Conservation (phyloP, 1,140 invertebrate genomes). For the Drosophila nigrodunni region DNA sequence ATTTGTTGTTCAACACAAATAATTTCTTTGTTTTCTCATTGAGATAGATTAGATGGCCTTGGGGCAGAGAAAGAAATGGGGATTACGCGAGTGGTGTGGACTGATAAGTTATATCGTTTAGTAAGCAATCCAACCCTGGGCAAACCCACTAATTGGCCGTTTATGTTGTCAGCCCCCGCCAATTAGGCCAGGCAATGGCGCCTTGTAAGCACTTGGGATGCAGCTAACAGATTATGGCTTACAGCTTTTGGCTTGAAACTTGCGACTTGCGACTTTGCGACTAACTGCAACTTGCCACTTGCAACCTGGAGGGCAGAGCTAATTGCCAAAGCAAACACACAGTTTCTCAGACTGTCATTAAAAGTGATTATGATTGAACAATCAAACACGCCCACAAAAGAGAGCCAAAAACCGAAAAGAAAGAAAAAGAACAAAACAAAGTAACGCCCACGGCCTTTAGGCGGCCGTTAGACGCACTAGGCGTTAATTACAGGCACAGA, state of each 20-base stretch:
- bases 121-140: slow-evolving; percentile 2
- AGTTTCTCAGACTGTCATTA: slow-evolving; percentile 61
- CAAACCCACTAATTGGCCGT: slow-evolving; percentile 10
- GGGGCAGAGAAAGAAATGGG: not conserved
- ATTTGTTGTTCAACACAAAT: too few species aligned
- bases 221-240: not conserved
- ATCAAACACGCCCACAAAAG: slow-evolving; percentile 66
- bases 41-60: not conserved
- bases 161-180: slow-evolving; percentile 21
- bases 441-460: slow-evolving; percentile 36
- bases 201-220: slow-evolving; percentile 2
- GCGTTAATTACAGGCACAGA: slow-evolving; percentile 53
- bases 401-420: slow-evolving; percentile 8
- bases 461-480: slow-evolving; percentile 49
- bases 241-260: not conserved
- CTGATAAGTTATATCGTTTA: slow-evolving; percentile 12
- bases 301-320: slow-evolving; percentile 10
- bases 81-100: not conserved
- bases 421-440: not conserved
- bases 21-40: not conserved
- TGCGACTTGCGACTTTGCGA: not conserved
- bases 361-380: slow-evolving; percentile 73
- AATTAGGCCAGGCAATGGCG: slow-evolving; percentile 23
- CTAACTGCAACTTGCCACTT: not conserved
- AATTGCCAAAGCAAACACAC: slow-evolving; percentile 61